Conservation (phyloP, 2,888 invertebrate genomes). For the Horisme vitalbata region DNA sequence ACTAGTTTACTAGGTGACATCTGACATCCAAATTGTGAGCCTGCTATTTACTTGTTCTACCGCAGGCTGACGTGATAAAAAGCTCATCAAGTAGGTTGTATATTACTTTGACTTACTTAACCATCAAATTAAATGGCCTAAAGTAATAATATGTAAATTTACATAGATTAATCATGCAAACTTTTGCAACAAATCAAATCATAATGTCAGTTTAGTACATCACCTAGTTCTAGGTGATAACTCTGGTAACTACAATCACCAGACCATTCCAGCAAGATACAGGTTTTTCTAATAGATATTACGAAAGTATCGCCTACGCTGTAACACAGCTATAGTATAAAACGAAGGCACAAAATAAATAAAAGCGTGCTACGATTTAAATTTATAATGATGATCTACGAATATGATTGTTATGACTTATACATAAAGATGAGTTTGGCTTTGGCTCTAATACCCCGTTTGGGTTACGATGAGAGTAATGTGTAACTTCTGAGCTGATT, state of each 20-base stretch:
- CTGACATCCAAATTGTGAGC: too few species aligned
- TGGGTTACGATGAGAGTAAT: not conserved
- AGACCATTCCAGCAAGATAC: conserved; percentile 21
- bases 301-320: too few species aligned
- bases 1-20: too few species aligned
- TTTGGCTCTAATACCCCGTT: conserved; percentile 5
- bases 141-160: not conserved
- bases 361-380: conserved; percentile 6
- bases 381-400: conserved; percentile 11
- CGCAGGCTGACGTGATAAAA: not conserved
- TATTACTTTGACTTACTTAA: too few species aligned
- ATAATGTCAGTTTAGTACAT: conserved; percentile 21
- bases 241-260: conserved; percentile 23
- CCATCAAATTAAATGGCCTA: conserved; percentile 7
- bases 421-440: conserved; percentile 13
- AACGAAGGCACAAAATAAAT: not conserved
- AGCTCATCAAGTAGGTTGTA: too few species aligned
- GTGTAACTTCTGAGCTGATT: too few species aligned
- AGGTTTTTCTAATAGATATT: conserved; percentile 31
- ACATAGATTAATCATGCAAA: conserved; percentile 13
- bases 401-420: conserved; percentile 1
- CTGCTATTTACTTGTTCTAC: not conserved
- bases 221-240: conserved; percentile 13
- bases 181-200: conserved; percentile 22
- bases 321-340: not conserved